Evolutionary conservation across 2,797 vertebrate genomes (phyloP).

Genomic region (Sardinella longiceps): DNA sequence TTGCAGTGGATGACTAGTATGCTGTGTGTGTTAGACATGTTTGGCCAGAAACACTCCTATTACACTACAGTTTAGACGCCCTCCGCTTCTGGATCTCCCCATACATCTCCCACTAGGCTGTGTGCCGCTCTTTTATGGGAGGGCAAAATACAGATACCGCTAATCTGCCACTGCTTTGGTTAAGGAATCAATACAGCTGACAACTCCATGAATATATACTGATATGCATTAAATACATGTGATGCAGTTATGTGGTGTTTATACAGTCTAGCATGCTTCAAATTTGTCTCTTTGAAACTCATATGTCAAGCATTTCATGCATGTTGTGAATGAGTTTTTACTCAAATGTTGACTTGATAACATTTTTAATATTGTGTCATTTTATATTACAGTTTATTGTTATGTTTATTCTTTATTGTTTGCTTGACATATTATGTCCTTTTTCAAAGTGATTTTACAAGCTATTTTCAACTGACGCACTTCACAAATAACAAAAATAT

Average conservation of each 20-base stretch:
- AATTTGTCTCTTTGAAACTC: too few species aligned
- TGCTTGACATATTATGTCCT: not conserved
- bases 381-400: not conserved
- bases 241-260: too few species aligned
- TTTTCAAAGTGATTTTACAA: too few species aligned
- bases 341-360: too few species aligned
- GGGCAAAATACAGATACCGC: not conserved
- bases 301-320: too few species aligned
- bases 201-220: too few species aligned
- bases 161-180: not conserved
- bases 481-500: not conserved
- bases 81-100: not conserved
- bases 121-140: not conserved
- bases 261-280: too few species aligned
- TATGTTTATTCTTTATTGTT: not conserved
- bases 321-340: too few species aligned
- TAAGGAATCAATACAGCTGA: not conserved
- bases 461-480: too few species aligned
- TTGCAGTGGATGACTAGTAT: not conserved
- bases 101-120: not conserved
- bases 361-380: not conserved
- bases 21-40: not conserved
- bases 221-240: too few species aligned
- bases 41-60: not conserved
- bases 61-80: not conserved